A percentile compares a stretch with the other conserved stretches of the same genome.
Evolutionary conservation across 2,113 vertebrate species (phyloP).

Genomic region (Cacatua alba): DNA sequence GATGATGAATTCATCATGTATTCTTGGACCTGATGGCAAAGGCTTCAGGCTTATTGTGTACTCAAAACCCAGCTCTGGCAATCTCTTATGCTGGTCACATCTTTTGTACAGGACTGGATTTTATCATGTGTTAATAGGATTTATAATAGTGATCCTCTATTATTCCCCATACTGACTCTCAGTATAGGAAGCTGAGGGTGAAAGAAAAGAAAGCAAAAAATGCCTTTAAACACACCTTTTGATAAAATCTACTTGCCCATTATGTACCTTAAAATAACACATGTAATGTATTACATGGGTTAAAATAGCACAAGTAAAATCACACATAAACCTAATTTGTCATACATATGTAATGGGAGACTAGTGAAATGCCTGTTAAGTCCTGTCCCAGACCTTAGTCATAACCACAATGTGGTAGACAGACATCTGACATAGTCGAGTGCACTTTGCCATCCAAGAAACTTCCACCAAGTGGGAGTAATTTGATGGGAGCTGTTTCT

Average conservation of each 20-base stretch:
- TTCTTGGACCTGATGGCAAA: neutral
- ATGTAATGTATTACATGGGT: neutral
- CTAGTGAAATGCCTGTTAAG: neutral
- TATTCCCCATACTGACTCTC: neutral
- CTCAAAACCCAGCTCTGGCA: neutral
- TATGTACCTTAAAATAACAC: neutral
- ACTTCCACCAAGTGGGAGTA: neutral
- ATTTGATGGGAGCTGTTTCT: neutral
- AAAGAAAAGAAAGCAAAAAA: neutral
- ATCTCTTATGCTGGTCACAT: neutral
- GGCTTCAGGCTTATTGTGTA: neutral
- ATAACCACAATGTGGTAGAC: accelerated
- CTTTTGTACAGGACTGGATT: neutral
- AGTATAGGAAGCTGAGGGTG: neutral
- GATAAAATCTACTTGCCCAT: neutral
- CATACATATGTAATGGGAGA: accelerated
- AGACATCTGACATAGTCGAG: neutral
- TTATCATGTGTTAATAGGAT: neutral
- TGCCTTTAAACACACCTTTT: neutral
- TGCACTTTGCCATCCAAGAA: neutral
- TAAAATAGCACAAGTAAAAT: neutral
- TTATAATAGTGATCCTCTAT: neutral
- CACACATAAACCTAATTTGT: accelerated
- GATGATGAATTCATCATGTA: neutral
- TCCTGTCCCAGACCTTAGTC: neutral